A percentile compares a stretch with the other conserved stretches of the same genome.
Evolutionary conservation across 2,113 vertebrate species (phyloP).

Genomic region (Nasalis larvatus): DNA sequence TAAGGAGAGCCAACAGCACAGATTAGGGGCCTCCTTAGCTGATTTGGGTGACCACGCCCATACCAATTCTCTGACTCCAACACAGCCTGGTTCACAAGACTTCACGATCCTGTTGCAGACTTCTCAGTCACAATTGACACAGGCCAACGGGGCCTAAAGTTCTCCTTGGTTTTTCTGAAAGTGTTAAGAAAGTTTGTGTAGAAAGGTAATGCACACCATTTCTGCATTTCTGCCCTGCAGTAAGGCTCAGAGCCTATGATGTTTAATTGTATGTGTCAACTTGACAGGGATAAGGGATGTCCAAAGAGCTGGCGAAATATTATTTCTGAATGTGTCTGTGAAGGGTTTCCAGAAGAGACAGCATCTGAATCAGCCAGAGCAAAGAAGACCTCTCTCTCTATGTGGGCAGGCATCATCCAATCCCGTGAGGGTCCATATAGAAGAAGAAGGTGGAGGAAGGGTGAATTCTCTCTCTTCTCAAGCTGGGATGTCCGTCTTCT

Average conservation of each 20-base stretch:
- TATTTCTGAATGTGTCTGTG: background rate
- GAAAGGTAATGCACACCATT: background rate
- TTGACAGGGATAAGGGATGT: background rate
- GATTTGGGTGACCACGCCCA: too few relatives aligned
- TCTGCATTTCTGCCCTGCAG: background rate
- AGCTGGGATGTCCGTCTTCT: background rate
- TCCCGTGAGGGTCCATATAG: background rate
- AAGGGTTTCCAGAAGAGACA: background rate
- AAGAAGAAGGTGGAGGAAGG: background rate
- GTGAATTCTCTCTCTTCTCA: background rate
- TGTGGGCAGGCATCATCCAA: background rate
- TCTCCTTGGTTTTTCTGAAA: background rate
- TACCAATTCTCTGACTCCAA: background rate
- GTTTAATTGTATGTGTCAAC: background rate
- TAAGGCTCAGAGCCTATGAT: background rate
- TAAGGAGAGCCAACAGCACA: background rate
- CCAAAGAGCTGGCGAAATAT: background rate
- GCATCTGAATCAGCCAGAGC: background rate
- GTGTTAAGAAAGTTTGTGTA: background rate
- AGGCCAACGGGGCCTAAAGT: background rate
- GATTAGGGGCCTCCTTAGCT: too few relatives aligned
- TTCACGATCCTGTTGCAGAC: background rate
- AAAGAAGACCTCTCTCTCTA: background rate
- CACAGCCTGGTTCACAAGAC: background rate
- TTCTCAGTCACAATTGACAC: background rate